Evolutionary conservation across 2,888 invertebrate species (phyloP).

Genomic region (Enchytraeus crypticus): DNA sequence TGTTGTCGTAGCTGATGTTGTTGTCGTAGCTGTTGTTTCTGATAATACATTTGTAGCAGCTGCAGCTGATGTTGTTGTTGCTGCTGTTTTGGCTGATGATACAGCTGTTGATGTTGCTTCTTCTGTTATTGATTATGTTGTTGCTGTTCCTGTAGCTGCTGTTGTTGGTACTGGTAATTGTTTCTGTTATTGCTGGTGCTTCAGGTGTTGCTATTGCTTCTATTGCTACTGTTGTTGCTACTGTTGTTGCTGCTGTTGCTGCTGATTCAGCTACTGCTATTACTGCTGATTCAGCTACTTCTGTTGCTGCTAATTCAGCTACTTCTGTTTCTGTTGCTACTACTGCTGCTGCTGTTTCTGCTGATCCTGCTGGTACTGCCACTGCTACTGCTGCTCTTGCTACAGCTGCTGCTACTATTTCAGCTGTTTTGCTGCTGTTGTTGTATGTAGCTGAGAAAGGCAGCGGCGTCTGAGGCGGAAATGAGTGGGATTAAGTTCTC

Average conservation of each 20-base stretch:
- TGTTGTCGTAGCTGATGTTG: not conserved
- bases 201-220: not conserved
- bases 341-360: not conserved
- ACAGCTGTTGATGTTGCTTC: not conserved
- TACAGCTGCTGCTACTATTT: not conserved
- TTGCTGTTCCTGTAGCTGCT: too few relatives aligned
- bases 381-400: not conserved
- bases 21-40: not conserved
- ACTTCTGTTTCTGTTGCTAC: not conserved
- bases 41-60: not conserved
- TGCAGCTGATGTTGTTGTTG: not conserved
- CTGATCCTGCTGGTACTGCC: not conserved
- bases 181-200: not conserved
- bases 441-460: too few relatives aligned
- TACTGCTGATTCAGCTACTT: not conserved
- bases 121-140: not conserved
- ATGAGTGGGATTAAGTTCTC: too few relatives aligned
- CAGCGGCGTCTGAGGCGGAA: too few relatives aligned
- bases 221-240: not conserved
- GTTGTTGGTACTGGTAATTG: too few relatives aligned
- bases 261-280: not conserved
- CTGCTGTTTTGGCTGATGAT: not conserved
- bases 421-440: not conserved
- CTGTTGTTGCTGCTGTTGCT: not conserved
- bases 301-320: not conserved